Evolutionary conservation across 1,140 invertebrate genomes (phyloP).

Genomic region (Pollicipes pollicipes): DNA sequence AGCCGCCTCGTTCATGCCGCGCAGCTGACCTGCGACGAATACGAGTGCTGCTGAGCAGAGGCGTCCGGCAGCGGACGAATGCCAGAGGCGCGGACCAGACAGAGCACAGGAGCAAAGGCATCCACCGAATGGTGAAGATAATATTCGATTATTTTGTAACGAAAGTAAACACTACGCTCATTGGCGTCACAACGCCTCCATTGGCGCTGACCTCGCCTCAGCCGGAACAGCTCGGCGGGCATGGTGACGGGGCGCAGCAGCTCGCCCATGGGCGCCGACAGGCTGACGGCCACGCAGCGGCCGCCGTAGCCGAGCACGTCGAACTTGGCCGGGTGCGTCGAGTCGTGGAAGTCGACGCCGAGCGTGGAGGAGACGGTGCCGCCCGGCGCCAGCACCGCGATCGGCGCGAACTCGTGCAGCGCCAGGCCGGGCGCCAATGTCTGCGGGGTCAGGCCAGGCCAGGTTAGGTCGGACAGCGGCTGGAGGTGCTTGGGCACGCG

Average conservation of each 20-base stretch:
- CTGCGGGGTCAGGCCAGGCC: constrained; percentile 30
- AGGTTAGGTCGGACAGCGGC: too few species aligned
- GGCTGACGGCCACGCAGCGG: constrained; percentile 39
- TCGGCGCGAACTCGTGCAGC: constrained; percentile 63
- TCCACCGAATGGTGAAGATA: too few species aligned
- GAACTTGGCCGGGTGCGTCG: constrained; percentile 67
- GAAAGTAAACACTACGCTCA: too few species aligned
- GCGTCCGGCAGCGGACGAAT: too few species aligned
- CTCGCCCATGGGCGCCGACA: constrained; percentile 75
- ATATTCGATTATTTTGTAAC: constrained; percentile 9
- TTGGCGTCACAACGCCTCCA: constrained; percentile 12
- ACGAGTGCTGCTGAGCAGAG: constrained; percentile 4
- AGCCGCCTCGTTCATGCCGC: constrained; percentile 75
- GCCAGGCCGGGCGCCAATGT: constrained; percentile 48
- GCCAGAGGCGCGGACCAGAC: too few species aligned
- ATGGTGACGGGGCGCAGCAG: constrained; percentile 68
- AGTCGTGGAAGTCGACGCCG: constrained; percentile 87
- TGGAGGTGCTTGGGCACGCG: too few species aligned
- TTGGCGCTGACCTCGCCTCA: constrained; percentile 42
- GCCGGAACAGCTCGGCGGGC: constrained; percentile 48
- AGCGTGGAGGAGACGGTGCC: constrained; percentile 43
- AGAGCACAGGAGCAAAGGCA: too few species aligned
- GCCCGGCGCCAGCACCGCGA: constrained; percentile 38
- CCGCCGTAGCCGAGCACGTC: constrained; percentile 44
- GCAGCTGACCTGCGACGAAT: constrained; percentile 39